These are phyloP conservation scores for Eutrigla gurnardus DNA, from an alignment of 2,797 vertebrate species.

Conservation along the genomic window DNA sequence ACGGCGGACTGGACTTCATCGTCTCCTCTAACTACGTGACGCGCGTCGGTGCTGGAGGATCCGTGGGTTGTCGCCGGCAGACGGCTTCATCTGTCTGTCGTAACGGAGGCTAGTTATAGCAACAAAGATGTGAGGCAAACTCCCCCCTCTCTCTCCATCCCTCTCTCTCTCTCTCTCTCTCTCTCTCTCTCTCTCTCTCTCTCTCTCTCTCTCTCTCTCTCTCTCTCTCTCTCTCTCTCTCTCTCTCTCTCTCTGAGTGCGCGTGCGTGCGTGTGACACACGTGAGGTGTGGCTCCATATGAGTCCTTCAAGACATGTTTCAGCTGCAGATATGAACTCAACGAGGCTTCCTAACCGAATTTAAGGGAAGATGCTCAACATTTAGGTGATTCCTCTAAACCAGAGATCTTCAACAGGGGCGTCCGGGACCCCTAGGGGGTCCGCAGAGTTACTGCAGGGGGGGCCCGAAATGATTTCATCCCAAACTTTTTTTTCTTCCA, in stretches of 20 bases:
- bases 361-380: constrained; percentile 1
- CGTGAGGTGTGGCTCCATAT: constrained; percentile 33
- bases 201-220: constrained; percentile 24
- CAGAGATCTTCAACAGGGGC: too few species aligned
- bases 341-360: constrained; percentile 22
- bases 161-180: constrained; percentile 26
- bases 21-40: background rate
- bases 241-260: constrained; percentile 14
- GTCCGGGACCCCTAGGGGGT: too few species aligned
- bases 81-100: constrained; percentile 52
- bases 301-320: constrained; percentile 32
- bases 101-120: constrained; percentile 50
- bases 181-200: constrained; percentile 20
- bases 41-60: constrained; percentile 25
- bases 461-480: too few species aligned
- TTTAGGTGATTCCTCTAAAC: too few species aligned
- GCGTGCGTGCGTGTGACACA: constrained; percentile 24
- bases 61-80: constrained; percentile 41
- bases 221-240: constrained; percentile 22
- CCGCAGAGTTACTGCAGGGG: too few species aligned
- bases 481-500: too few species aligned
- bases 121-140: constrained; percentile 53
- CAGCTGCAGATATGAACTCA: constrained; percentile 38
- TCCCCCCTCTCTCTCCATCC: constrained; percentile 18
- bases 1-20: background rate